Evolutionary conservation across 1,140 invertebrate genomes (phyloP), one percentile per base, ranked within the genome.

Genomic region (Euura saliciscinereae): DNA sequence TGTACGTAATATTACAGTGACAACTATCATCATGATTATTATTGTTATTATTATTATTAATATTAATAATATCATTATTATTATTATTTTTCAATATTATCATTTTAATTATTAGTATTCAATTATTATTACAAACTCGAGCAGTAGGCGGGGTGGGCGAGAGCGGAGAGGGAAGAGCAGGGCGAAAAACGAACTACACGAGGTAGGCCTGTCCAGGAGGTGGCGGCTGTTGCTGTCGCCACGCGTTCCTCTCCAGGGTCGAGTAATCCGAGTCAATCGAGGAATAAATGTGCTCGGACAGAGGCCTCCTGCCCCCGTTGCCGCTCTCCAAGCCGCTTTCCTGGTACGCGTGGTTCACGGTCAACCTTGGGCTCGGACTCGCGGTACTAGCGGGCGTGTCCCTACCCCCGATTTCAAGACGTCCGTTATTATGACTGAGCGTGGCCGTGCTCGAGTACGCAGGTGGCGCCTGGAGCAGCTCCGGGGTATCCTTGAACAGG

Each of bases 241-340:
- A 86, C 69, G 84, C 83, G 70, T 85, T 89, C 76, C 87, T 84
- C 80, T 91, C 88, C 11, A 90, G 79, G 44, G 90, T 90, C 73
- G 90, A 91, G 79, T 96, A 95, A 83, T 95, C 94, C 72, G 94
- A 95, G 84, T 95, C 94, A 84, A 96, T 95, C 78, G 93, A 94
- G 44, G 94, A 95, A 82, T 96, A 96, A 78, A 96, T 95, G 85
- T 95, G 94, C 87, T 95, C 94, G 71, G 94, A 94, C 51, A 94
- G 91, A 43, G 94, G 94, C 76, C 93, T 89, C 71, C 92, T 90
- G 76, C 89, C 90, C 42, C 86, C 88, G 79, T 88, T 87, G 73
- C 86, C 82, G 87, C 90, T 88, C 70, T 88, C 89, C 44, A 46
- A 51, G 6, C 73, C 69, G n/a, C 75, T 73, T 46, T 88, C 86